A percentile compares a stretch with the other conserved stretches of the same genome.
phyloP scores from a whole-genome alignment of 1,140 invertebrate species.

The Bombus fervidus region DNA sequence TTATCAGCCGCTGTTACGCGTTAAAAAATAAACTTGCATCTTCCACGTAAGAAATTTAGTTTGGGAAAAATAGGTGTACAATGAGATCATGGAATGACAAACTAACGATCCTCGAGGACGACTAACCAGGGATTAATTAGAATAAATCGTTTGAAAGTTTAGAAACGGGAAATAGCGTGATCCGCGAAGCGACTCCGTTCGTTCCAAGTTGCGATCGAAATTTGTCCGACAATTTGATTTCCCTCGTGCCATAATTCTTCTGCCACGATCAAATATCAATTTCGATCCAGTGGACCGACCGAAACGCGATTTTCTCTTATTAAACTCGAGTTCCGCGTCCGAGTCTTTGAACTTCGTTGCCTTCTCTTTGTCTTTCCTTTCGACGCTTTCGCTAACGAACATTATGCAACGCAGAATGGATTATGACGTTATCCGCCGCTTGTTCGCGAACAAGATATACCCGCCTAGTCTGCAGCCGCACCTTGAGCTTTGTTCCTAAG shows the following conservation, averaged over 20 bases:
- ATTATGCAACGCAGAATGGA: slow-evolving; percentile 30
- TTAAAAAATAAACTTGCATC: background rate
- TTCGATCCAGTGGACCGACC: background rate
- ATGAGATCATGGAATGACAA: too few relatives aligned
- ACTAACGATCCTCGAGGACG: too few relatives aligned
- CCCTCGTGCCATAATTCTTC: background rate
- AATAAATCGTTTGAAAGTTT: too few relatives aligned
- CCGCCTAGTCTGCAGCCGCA: background rate
- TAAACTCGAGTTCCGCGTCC: background rate
- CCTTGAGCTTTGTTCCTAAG: slow-evolving; percentile 13
- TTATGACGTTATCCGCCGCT: slow-evolving; percentile 12
- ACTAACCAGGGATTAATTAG: too few relatives aligned
- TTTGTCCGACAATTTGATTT: background rate
- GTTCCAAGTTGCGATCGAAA: background rate
- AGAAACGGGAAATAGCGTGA: too few relatives aligned
- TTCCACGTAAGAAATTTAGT: background rate
- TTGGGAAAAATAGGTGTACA: background rate
- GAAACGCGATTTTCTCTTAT: slow-evolving; percentile 26
- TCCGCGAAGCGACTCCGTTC: too few relatives aligned
- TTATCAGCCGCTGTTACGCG: background rate
- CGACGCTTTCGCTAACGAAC: background rate
- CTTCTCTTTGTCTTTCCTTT: background rate
- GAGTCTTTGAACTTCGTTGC: background rate
- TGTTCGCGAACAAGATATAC: slow-evolving; percentile 15
- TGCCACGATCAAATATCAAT: background rate